Evolutionary conservation across 1,140 invertebrate species (phyloP), one percentile per base, ranked within the genome.

Genomic region (Phymorhynchus buccinoides): DNA sequence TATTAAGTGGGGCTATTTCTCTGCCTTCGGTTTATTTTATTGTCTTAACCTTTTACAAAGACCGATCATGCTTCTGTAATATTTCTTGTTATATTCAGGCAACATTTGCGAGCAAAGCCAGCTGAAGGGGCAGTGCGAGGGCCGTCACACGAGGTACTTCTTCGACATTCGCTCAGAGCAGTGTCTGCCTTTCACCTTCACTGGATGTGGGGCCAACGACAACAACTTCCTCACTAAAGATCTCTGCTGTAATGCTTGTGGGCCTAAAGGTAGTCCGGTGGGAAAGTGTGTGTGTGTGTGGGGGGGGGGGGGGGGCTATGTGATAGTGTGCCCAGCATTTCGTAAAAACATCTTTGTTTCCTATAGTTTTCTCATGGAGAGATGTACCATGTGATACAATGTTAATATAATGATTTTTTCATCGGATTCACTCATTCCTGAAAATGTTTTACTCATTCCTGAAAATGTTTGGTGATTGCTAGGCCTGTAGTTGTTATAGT

Each of bases 151-250:
- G 48, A 86, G 94, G 3, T 95, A 92, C 89, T 93, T 90, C 88
- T 95, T 92, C 91, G 93, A 95, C 87, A 39, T 87, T 2, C 88
- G 86, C 32, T 89, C 89, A 37, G 88, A 87, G 41, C 73, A 87
- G 73, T 95, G 95, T 87, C 90, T 95, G 88, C 88, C 92, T 80
- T 95, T 95, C 89, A 90, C 93, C 62, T 95, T 83, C 35, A 84
- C 80, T 27, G 86, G 86, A 22, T 87, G 86, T 44, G 71, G 48
- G 9, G 86, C 68, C 37, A 87, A 85, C 80, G 71, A 30, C 30
- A 87, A 87, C 81, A 85, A 84, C 68, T 87, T 87, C 80, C 39
- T 35, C 41, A 83, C 86, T 12, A 66, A 80, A 48, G 66, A 37
- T 35, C 39, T 71, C 22, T 87, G 86, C 77, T 32, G 71, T 27